Evolutionary conservation across 2,888 invertebrate genomes (phyloP).

Genomic region (Caenorhabditis sp.): DNA sequence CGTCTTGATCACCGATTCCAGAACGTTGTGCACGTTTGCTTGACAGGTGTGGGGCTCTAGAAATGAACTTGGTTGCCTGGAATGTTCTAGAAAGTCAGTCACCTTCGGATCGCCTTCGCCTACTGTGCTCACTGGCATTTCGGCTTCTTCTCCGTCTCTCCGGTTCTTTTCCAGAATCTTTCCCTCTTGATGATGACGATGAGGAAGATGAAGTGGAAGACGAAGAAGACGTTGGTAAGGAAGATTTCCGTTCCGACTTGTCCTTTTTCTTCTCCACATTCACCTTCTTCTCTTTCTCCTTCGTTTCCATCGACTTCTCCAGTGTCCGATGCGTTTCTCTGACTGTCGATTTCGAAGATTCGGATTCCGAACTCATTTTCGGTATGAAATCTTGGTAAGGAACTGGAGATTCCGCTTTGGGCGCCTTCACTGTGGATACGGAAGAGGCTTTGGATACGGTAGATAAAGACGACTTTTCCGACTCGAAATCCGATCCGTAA

Average conservation of each 20-base stretch:
- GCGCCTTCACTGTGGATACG: background rate
- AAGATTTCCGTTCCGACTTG: background rate
- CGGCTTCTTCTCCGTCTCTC: slow-evolving; percentile 1
- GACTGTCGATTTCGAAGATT: slow-evolving; percentile 32
- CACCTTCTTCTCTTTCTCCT: background rate
- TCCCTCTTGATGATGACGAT: background rate
- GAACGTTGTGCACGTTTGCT: slow-evolving; percentile 21
- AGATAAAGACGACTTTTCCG: slow-evolving; percentile 4
- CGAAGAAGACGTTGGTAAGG: slow-evolving; percentile 6
- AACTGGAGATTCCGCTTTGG: background rate
- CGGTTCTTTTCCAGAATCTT: too few relatives aligned
- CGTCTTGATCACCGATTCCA: slow-evolving; percentile 17
- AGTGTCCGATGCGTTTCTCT: too few relatives aligned
- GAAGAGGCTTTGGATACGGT: too few relatives aligned
- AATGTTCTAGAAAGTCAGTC: too few relatives aligned
- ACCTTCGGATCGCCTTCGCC: too few relatives aligned
- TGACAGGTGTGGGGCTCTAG: slow-evolving; percentile 25
- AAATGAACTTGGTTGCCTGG: too few relatives aligned
- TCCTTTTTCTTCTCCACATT: background rate
- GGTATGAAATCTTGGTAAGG: slow-evolving; percentile 25
- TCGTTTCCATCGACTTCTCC: background rate
- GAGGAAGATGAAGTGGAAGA: slow-evolving; percentile 13
- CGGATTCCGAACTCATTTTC: slow-evolving; percentile 1
- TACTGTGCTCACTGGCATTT: too few relatives aligned
- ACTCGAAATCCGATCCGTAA: slow-evolving; percentile 29